Evolutionary conservation across 2,888 invertebrate genomes (phyloP).

Genomic region (Cylloceria caligata): DNA sequence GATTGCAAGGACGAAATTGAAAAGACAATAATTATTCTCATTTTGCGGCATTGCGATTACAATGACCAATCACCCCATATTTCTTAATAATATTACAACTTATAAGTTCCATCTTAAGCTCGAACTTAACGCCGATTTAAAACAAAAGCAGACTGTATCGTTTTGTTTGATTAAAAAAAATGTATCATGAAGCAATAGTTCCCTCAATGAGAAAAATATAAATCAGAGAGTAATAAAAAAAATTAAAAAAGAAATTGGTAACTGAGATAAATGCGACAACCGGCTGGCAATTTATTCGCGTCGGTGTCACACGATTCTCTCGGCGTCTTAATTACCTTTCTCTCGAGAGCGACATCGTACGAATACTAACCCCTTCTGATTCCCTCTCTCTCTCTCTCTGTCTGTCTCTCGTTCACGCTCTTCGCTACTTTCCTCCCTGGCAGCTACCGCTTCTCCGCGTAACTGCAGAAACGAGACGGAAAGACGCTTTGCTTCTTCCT

Average conservation of each 20-base stretch:
- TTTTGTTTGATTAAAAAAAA: background rate
- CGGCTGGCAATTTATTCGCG: constrained; percentile 46
- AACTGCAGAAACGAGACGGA: too few relatives aligned
- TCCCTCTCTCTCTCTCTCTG: background rate
- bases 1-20: too few relatives aligned
- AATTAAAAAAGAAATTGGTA: background rate
- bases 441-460: background rate
- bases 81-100: too few relatives aligned
- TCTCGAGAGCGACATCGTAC: constrained; percentile 20
- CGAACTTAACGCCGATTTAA: too few relatives aligned
- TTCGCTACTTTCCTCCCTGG: constrained; percentile 25
- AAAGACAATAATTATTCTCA: too few relatives aligned
- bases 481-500: constrained; percentile 12
- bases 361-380: background rate
- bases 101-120: too few relatives aligned
- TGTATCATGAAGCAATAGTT: background rate
- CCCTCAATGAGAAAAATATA: background rate
- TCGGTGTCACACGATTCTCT: constrained; percentile 34
- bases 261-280: constrained; percentile 25
- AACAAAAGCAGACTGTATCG: too few relatives aligned
- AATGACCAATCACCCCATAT: too few relatives aligned
- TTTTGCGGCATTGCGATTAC: too few relatives aligned
- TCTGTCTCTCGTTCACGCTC: background rate
- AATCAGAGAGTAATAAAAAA: background rate
- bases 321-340: constrained; percentile 57